phyloP scores from a whole-genome alignment of 2,797 vertebrate genomes.

The Neomorphus geoffroyi region DNA sequence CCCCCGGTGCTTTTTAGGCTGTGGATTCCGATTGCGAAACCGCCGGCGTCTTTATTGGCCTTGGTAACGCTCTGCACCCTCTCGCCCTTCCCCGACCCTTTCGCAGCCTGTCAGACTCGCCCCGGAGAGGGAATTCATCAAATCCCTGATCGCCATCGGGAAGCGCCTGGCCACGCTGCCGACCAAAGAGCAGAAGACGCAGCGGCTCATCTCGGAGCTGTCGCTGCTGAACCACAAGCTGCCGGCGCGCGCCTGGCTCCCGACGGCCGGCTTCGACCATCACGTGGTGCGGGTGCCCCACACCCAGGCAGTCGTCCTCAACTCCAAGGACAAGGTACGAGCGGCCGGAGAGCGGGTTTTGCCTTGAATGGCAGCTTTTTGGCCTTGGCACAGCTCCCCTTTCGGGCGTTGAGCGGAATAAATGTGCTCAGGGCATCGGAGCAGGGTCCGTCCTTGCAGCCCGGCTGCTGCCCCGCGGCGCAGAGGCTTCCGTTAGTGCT shows the following conservation, averaged over 20 bases:
- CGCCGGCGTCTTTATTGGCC: accelerated
- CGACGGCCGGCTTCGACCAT: slow-evolving; percentile 89
- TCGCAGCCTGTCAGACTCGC: slow-evolving; percentile 87
- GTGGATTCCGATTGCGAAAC: accelerated
- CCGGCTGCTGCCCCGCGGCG: neutral
- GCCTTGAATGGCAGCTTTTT: accelerated
- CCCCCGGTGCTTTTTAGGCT: neutral
- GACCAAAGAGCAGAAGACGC: slow-evolving; percentile 97
- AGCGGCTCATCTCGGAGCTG: slow-evolving; percentile 91
- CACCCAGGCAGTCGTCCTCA: slow-evolving; percentile 93
- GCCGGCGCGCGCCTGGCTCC: slow-evolving; percentile 92
- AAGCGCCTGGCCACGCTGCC: slow-evolving; percentile 92
- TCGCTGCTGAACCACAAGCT: slow-evolving; percentile 97
- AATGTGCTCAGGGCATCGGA: neutral
- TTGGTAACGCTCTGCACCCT: accelerated
- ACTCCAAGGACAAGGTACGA: slow-evolving; percentile 95
- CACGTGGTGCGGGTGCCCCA: slow-evolving; percentile 92
- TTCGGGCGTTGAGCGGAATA: accelerated
- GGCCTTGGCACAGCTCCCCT: accelerated
- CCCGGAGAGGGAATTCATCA: slow-evolving; percentile 94
- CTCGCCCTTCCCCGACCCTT: neutral
- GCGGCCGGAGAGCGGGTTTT: neutral
- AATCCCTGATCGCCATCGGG: slow-evolving; percentile 93
- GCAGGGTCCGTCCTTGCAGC: too few species aligned
- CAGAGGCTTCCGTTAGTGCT: accelerated